Evolutionary conservation across 37 sponge, comb jelly and placozoan species (phyloP).

Genomic region (Diacarnus erythraeanus): DNA sequence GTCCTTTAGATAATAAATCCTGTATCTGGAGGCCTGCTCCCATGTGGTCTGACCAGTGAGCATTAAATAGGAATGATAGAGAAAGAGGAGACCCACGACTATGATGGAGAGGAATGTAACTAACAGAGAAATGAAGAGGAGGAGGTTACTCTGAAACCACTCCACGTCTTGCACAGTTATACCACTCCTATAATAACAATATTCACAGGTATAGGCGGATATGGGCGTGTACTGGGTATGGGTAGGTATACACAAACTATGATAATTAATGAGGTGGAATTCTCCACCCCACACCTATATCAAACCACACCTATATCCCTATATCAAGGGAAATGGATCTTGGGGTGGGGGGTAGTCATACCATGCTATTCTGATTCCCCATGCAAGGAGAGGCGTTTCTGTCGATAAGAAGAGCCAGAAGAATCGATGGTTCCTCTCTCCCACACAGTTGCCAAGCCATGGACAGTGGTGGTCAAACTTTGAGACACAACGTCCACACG

Average conservation of each 20-base stretch:
- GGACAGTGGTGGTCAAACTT: conserved; percentile 83
- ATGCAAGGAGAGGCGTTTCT: conserved; percentile 49
- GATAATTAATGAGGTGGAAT: too few relatives aligned
- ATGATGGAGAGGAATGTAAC: conserved; percentile 15
- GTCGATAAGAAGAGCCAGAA: conserved; percentile 49
- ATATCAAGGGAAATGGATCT: too few relatives aligned
- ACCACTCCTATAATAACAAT: conserved; percentile 37
- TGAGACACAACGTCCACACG: conserved; percentile 60
- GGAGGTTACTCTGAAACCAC: conserved; percentile 30
- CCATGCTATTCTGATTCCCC: conserved; percentile 60
- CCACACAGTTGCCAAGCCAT: conserved; percentile 76
- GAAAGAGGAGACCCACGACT: conserved; percentile 25
- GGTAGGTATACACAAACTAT: too few relatives aligned
- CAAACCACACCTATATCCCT: too few relatives aligned
- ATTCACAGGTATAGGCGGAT: too few relatives aligned
- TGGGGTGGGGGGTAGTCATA: too few relatives aligned
- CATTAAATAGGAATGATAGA: conserved; percentile 66
- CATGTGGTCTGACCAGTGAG: conserved; percentile 69
- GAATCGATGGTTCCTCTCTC: conserved; percentile 73
- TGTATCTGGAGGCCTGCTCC: conserved; percentile 54
- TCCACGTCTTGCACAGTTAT: neutral
- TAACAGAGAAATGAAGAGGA: conserved; percentile 21
- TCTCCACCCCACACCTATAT: too few relatives aligned
- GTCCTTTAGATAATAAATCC: conserved; percentile 57
- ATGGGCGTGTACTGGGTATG: too few relatives aligned